Evolutionary conservation across 2,113 vertebrate species (phyloP).

Genomic region (Oplegnathus fasciatus): DNA sequence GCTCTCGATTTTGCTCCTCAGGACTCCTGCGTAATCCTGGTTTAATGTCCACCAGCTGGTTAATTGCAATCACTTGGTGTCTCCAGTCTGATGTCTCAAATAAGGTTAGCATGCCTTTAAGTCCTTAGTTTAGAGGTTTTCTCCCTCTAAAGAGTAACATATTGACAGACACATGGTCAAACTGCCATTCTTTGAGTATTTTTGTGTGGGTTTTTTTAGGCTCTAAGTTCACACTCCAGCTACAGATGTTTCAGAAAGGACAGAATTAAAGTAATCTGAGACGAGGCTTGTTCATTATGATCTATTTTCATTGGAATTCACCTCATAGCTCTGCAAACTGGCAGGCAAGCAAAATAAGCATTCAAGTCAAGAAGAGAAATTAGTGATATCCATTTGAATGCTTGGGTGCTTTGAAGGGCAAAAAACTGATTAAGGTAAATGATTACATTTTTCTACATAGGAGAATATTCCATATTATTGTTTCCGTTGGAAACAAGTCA

Average conservation of each 20-base stretch:
- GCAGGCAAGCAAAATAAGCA: constrained; percentile 85
- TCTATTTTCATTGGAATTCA: constrained; percentile 87
- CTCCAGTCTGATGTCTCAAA: constrained; percentile 49
- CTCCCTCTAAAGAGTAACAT: constrained; percentile 41
- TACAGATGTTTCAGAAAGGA: constrained; percentile 60
- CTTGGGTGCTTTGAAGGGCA: constrained; percentile 18
- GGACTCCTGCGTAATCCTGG: constrained; percentile 36
- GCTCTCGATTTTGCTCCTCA: constrained; percentile 24
- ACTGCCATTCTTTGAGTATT: constrained; percentile 74
- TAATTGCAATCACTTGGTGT: constrained; percentile 68
- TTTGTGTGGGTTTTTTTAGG: constrained; percentile 33
- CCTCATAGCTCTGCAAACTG: constrained; percentile 84
- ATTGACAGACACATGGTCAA: constrained; percentile 85
- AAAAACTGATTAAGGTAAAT: constrained; percentile 28
- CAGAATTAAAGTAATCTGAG: constrained; percentile 86
- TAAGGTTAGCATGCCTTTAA: constrained; percentile 45
- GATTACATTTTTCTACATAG: constrained; percentile 15
- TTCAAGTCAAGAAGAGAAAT: constrained; percentile 84
- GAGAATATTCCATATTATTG: constrained; percentile 44
- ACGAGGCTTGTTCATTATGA: constrained; percentile 81
- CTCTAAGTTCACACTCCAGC: constrained; percentile 63
- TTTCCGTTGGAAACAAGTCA: constrained; percentile 55
- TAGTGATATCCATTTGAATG: constrained; percentile 63
- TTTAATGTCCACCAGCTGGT: constrained; percentile 71
- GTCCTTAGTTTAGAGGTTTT: constrained; percentile 23